phyloP scores from a whole-genome alignment of 2,888 invertebrate species.

The Eilema sororculum region DNA sequence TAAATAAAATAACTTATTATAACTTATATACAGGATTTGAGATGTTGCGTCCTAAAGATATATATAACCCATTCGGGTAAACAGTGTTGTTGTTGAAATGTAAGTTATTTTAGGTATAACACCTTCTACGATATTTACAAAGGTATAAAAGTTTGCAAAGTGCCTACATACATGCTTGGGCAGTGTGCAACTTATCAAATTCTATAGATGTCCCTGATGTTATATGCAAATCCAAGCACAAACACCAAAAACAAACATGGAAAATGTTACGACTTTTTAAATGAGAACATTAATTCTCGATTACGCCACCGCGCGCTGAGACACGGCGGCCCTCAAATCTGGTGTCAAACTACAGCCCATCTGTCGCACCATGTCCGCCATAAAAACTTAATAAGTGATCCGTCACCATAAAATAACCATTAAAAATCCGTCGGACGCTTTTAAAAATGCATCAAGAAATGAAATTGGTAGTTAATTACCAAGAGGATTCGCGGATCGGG shows the following conservation, averaged over 20 bases:
- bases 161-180: too few species aligned
- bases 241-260: slow-evolving; percentile 18
- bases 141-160: too few species aligned
- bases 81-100: too few species aligned
- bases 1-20: too few species aligned
- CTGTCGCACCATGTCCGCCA: slow-evolving; percentile 79
- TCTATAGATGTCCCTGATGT: background rate
- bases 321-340: slow-evolving; percentile 71
- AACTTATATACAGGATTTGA: too few species aligned
- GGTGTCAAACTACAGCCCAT: slow-evolving; percentile 86
- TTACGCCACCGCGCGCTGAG: slow-evolving; percentile 16
- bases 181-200: background rate
- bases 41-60: too few species aligned
- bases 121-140: too few species aligned
- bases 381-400: slow-evolving; percentile 87
- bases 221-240: slow-evolving; percentile 14
- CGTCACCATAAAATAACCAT: slow-evolving; percentile 87
- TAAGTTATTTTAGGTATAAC: too few species aligned
- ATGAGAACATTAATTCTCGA: slow-evolving; percentile 35
- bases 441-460: slow-evolving; percentile 67
- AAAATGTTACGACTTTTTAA: slow-evolving; percentile 19
- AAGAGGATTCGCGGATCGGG: slow-evolving; percentile 87
- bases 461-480: slow-evolving; percentile 86
- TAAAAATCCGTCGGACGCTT: slow-evolving; percentile 69
- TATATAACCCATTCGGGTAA: too few species aligned